Percentiles rank a stretch among this genome's conserved stretches.
phyloP scores from a whole-genome alignment of 2,113 vertebrate genomes.

The Fukomys damarensis region DNA sequence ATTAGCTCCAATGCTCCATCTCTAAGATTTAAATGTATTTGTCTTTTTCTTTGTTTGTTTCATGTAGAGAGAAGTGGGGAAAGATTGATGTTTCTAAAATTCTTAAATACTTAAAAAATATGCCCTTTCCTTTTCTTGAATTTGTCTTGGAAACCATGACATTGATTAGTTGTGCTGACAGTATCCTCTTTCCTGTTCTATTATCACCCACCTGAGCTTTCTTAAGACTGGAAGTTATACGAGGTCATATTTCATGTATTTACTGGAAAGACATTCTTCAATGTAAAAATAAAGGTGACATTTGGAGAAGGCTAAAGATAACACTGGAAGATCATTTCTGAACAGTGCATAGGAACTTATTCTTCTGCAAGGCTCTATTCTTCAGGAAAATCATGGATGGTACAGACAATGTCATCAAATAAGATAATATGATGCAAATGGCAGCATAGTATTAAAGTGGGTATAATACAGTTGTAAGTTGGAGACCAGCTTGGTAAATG shows the following conservation, averaged over 20 bases:
- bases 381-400: constrained; percentile 55
- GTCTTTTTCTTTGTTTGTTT: background rate
- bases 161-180: accelerated
- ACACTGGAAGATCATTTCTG: constrained; percentile 2
- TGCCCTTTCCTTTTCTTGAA: constrained; percentile 30
- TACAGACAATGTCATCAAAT: background rate
- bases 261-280: constrained; percentile 11
- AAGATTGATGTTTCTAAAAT: constrained; percentile 45
- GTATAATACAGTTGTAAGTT: background rate
- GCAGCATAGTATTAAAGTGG: background rate
- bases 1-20: background rate
- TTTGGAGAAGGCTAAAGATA: constrained; percentile 55
- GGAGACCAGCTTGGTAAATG: background rate
- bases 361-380: constrained; percentile 31
- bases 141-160: constrained; percentile 6
- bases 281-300: background rate
- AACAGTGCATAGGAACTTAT: background rate
- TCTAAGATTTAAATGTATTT: background rate
- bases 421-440: background rate
- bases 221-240: background rate
- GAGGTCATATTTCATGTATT: background rate
- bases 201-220: background rate
- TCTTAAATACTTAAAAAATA: background rate
- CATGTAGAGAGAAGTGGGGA: background rate
- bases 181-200: background rate